A percentile compares a stretch with the other conserved stretches of the same genome.
phyloP scores from a whole-genome alignment of 92 coral and sea anemone species.

The Porites divaricata region DNA sequence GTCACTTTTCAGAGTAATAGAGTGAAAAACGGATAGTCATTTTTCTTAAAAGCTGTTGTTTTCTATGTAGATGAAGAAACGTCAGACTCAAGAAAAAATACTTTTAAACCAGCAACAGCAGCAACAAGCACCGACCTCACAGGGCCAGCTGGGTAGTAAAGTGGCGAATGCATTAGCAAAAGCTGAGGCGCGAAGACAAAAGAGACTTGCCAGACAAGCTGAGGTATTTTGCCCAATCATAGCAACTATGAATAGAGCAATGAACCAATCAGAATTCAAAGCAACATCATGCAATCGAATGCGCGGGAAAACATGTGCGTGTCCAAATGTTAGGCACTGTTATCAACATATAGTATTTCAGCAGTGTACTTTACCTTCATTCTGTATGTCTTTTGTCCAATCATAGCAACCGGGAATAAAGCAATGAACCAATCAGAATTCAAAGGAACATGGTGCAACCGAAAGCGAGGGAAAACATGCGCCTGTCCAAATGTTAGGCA shows the following conservation, averaged over 20 bases:
- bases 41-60: background rate
- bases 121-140: constrained; percentile 71
- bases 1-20: too few relatives aligned
- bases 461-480: too few relatives aligned
- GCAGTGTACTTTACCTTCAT: too few relatives aligned
- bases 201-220: constrained; percentile 91
- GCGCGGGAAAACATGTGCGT: background rate
- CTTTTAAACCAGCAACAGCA: constrained; percentile 51
- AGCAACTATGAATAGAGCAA: background rate
- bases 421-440: too few relatives aligned
- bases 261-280: background rate
- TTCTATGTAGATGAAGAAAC: constrained; percentile 30
- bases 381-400: too few relatives aligned
- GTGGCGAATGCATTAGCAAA: constrained; percentile 97
- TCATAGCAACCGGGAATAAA: too few relatives aligned
- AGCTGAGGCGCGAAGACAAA: constrained; percentile 92
- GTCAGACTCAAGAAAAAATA: constrained; percentile 37
- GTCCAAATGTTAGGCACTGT: too few relatives aligned
- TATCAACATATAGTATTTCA: too few relatives aligned
- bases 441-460: background rate
- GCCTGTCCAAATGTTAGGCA: too few relatives aligned
- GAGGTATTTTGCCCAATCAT: constrained; percentile 65
- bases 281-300: background rate
- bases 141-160: constrained; percentile 95
- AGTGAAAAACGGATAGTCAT: too few relatives aligned